Base-by-base conservation (phyloP, 1,140 invertebrate genomes). In the Zophobas atratus region DNA sequence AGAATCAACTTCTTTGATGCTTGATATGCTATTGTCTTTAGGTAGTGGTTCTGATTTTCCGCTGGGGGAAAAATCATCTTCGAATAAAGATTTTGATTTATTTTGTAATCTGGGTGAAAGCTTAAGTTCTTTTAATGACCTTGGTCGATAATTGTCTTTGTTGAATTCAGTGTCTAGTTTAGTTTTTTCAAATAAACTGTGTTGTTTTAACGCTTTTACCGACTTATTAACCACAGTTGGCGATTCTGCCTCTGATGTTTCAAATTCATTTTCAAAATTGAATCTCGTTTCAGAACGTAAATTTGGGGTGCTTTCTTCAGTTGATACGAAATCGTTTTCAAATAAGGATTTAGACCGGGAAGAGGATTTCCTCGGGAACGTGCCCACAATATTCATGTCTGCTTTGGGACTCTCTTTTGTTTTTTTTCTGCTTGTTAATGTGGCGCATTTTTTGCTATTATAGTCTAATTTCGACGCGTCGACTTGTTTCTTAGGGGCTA, bases 11-110 rank as follows among this genome's bases (percentile, higher is more conserved):
- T 84, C 84, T 76, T 84, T 82, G 51, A 85, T 84, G 53, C 80
- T 84, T 1, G 81, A 80, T 75, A 82, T 84, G 34, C 75, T 81
- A 32, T 79, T 79, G 49, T 80, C 78, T 70, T 82, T 75, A 63
- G 78, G 76, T 79, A 79, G 48, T 84, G 83, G 77, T 82, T 87
- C 77, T 0, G 81, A 6, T 78, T 84, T 89, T 0, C 89, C 87
- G 3, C 87, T 88, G 2, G 91, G 89, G 0, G 92, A 92, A 78
- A 94, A 91, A 84, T 94, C 93, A 82, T 94, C 93, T 82, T 94
- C 93, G 87, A 94, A 94, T 78, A 91, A 88, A 4, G 91, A 91
- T 2, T 90, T 88, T 1, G 89, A 84, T 74, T 90, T 89, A 38
- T 87, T 81, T 4, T 86, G 88, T 80, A 85, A 89, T 34, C 36